Base-by-base conservation (phyloP, 2,797 vertebrate genomes). In the Coregonus sp. region DNA sequence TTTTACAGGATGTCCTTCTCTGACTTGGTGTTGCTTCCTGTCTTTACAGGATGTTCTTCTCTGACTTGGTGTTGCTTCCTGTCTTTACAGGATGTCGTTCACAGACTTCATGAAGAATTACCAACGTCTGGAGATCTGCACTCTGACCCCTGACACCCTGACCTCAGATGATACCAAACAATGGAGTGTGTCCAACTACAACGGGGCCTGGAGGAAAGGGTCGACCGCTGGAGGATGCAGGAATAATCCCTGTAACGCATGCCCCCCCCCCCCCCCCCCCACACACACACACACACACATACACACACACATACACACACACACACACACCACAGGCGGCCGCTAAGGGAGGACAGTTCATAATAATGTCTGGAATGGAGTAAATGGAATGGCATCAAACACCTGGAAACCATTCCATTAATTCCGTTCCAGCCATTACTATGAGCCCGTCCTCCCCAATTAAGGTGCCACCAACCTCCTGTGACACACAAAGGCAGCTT, bases 101-200 rank as follows among this genome's bases (percentile, higher is more conserved):
- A 80, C 85, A 0, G 95, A 96, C 50, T 96, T 96, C 79, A 68
- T 91, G 79, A 89, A 76, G 76, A 92, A 96, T 1, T 96, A 95
- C 75, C 94, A 93, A 4, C 86, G 86, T 0, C 79, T 96, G 79
- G 95, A 96, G 84, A 93, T 96, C 82, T 96, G 96, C 89, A 95
- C 78, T 85, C 80, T 95, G 86, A 92, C 93, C 65, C 94, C 93
- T 0, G 95, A 96, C 78, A 93, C 92, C 0, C 75, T 96, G 77
- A 87, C 88, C 40, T 89, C 80, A 0, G 90, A 90, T 0, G 66
- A 92, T 4, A 72, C 86, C 65, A 88, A 88, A 56, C 94, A 92
- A 52, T 95, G 95, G 95, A 91, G 91, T 70, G 73, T 90, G 61
- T 85, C 90, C 14, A 77, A 95, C 29, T 94, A 92, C 40, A 88